These are phyloP conservation scores for Melierax canorus DNA, from an alignment of 2,113 vertebrate genomes.

Conservation along the genomic window DNA sequence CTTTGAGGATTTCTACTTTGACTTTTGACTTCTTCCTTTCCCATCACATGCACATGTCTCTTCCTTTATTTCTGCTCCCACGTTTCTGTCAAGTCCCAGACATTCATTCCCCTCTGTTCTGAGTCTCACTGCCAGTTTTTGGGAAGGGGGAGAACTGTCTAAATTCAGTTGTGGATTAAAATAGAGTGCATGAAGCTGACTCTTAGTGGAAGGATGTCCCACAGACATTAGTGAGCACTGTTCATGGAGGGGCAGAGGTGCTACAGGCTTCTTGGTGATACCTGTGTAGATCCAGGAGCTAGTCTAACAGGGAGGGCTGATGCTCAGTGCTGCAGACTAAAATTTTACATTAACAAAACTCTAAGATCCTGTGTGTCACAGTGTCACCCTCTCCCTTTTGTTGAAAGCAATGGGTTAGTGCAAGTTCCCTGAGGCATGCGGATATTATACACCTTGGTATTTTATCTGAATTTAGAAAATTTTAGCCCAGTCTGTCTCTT, in stretches of 20 bases:
- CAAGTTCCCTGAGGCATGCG: neutral
- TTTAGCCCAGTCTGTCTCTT: neutral
- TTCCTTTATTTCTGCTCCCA: neutral
- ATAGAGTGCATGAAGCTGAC: neutral
- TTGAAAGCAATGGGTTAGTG: neutral
- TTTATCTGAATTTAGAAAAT: neutral
- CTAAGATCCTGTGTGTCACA: neutral
- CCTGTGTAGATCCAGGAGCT: neutral
- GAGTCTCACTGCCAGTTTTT: neutral
- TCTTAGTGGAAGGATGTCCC: neutral
- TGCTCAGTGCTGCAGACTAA: neutral
- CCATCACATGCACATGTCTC: neutral
- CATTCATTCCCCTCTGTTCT: neutral
- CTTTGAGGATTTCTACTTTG: neutral
- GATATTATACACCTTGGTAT: neutral
- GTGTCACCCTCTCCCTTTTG: neutral
- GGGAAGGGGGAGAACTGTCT: neutral
- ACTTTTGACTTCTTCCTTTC: neutral
- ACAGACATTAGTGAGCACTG: neutral
- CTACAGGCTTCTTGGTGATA: neutral
- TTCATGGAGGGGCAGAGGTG: neutral
- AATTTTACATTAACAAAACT: neutral
- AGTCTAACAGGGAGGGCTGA: neutral
- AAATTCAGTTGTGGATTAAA: neutral
- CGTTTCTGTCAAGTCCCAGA: neutral